Conservation (phyloP, 2,888 invertebrate genomes). For the Celastrina argiolus region DNA sequence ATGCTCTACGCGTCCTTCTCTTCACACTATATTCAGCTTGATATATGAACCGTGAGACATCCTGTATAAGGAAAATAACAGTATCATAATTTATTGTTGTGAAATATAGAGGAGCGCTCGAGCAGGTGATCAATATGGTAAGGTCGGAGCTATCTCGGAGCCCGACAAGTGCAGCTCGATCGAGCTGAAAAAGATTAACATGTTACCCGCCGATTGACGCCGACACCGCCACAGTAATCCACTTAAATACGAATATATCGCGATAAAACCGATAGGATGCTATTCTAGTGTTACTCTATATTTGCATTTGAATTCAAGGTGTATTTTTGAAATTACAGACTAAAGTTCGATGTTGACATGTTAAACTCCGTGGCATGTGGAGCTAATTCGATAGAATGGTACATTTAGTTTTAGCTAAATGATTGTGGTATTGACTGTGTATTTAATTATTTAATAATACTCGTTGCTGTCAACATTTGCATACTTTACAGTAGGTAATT, state of each 20-base stretch:
- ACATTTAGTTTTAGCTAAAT: background rate
- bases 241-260: conserved; percentile 32
- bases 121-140: conserved; percentile 1
- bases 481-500: background rate
- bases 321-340: background rate
- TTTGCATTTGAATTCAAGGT: background rate
- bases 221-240: conserved; percentile 40
- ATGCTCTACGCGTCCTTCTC: too few species aligned
- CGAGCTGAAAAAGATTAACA: conserved; percentile 59
- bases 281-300: background rate
- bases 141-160: conserved; percentile 45
- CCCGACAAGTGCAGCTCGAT: conserved; percentile 46
- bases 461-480: background rate
- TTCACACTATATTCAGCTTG: too few species aligned
- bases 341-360: background rate
- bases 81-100: background rate
- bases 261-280: background rate
- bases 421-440: background rate
- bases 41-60: too few species aligned
- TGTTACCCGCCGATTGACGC: conserved; percentile 50
- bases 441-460: conserved; percentile 2
- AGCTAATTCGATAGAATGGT: background rate
- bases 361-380: background rate
- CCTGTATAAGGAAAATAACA: background rate
- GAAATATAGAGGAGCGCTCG: background rate